Conservation (phyloP, 1,140 invertebrate genomes). For the Leptinotarsa undecemlineata region DNA sequence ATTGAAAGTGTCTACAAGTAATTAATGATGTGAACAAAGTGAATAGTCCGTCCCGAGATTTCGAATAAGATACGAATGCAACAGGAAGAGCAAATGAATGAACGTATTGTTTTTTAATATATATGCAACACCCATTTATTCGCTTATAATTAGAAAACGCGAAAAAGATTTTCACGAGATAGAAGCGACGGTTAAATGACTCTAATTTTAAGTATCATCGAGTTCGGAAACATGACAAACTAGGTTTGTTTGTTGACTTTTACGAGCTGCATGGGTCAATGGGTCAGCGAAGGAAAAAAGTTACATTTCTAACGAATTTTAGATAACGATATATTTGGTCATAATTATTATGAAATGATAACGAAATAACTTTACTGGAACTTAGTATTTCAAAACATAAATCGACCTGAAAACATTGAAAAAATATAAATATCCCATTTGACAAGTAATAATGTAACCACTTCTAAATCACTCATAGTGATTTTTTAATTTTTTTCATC, state of each 20-base stretch:
- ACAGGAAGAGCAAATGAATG: constrained; percentile 1
- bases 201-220: background rate
- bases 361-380: no score
- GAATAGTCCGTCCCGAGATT: background rate
- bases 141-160: background rate
- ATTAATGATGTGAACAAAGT: background rate
- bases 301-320: background rate
- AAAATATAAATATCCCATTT: no score
- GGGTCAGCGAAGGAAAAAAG: background rate
- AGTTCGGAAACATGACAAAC: background rate
- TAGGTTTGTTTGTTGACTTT: background rate
- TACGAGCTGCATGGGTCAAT: background rate
- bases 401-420: no score
- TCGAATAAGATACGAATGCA: background rate
- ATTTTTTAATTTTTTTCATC: no score
- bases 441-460: no score
- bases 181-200: background rate
- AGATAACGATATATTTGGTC: background rate
- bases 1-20: constrained; percentile 1
- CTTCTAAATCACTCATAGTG: no score
- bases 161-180: background rate
- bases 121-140: constrained; percentile 1
- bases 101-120: constrained; percentile 8
- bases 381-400: no score
- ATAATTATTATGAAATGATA: no score